Evolutionary conservation across 1,140 invertebrate genomes (phyloP).

Genomic region (Drosophila neocordata): DNA sequence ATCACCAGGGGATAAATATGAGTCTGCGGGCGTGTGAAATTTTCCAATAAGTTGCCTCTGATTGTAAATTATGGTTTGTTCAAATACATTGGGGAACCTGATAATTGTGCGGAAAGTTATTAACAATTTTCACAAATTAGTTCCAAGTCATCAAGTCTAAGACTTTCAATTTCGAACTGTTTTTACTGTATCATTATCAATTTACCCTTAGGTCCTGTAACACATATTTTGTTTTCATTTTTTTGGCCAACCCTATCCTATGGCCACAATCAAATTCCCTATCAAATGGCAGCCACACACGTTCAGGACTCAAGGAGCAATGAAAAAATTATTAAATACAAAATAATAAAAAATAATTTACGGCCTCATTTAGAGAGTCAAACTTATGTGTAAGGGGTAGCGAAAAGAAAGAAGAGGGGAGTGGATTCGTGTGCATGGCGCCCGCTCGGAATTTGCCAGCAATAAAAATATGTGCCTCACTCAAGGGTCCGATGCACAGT

Average conservation of each 20-base stretch:
- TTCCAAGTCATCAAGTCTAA: constrained; percentile 16
- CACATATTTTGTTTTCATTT: not conserved
- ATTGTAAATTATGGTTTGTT: constrained; percentile 34
- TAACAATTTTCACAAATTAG: constrained; percentile 62
- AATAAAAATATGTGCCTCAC: constrained; percentile 61
- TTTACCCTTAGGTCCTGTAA: constrained; percentile 1
- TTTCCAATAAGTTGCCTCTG: constrained; percentile 68
- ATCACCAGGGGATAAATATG: constrained; percentile 26
- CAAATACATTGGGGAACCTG: constrained; percentile 21
- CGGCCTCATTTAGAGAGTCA: constrained; percentile 71
- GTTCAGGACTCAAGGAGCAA: constrained; percentile 57
- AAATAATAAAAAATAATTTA: constrained; percentile 82
- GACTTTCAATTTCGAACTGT: not conserved
- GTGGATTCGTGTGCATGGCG: constrained; percentile 18
- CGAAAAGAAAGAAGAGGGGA: constrained; percentile 1
- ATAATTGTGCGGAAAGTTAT: constrained; percentile 72
- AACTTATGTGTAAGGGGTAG: constrained; percentile 4
- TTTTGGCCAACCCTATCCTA: constrained; percentile 20
- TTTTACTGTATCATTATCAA: constrained; percentile 24
- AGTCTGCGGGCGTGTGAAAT: constrained; percentile 71
- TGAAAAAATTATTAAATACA: constrained; percentile 77
- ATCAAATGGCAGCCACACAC: constrained; percentile 62
- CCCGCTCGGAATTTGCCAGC: constrained; percentile 61
- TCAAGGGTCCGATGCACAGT: constrained; percentile 29
- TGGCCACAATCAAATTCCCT: constrained; percentile 73